A percentile compares a stretch with the other conserved stretches of the same genome.
Evolutionary conservation across 2,888 invertebrate species (phyloP).

Genomic region (Cylloceria caligata): DNA sequence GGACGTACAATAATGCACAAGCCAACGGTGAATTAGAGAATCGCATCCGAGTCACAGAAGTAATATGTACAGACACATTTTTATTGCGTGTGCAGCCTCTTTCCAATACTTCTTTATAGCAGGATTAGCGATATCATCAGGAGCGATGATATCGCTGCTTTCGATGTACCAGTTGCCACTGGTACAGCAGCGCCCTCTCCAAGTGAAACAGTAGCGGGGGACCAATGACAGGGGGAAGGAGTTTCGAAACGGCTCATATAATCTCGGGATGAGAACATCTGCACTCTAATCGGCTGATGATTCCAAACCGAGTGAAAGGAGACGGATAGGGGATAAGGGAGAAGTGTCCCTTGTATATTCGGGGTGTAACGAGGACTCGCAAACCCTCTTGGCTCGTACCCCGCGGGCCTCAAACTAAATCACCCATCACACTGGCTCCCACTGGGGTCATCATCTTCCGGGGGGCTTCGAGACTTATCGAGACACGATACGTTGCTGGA

Average conservation of each 20-base stretch:
- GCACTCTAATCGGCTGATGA: slow-evolving; percentile 84
- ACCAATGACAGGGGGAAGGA: slow-evolving; percentile 43
- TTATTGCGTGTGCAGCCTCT: not conserved
- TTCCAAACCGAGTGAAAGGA: slow-evolving; percentile 68
- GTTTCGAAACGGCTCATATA: slow-evolving; percentile 77
- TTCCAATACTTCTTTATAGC: not conserved
- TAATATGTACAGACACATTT: slow-evolving; percentile 8
- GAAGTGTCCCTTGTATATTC: slow-evolving; percentile 24
- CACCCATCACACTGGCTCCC: slow-evolving; percentile 39
- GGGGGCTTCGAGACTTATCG: slow-evolving; percentile 7
- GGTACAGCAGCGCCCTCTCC: slow-evolving; percentile 7
- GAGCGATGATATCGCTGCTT: no score
- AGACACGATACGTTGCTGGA: not conserved
- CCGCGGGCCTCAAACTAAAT: slow-evolving; percentile 46
- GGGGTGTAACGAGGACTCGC: slow-evolving; percentile 23
- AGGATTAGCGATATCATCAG: not conserved
- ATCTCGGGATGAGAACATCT: slow-evolving; percentile 83
- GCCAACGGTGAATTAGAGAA: not conserved
- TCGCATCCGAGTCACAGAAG: not conserved
- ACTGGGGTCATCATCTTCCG: slow-evolving; percentile 37
- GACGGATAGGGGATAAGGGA: slow-evolving; percentile 36
- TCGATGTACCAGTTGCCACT: slow-evolving; percentile 10
- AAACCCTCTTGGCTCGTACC: slow-evolving; percentile 48
- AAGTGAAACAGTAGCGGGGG: slow-evolving; percentile 19
- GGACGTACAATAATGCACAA: not conserved